phyloP scores from a whole-genome alignment of 2,888 invertebrate genomes.

The Plutella xylostella region DNA sequence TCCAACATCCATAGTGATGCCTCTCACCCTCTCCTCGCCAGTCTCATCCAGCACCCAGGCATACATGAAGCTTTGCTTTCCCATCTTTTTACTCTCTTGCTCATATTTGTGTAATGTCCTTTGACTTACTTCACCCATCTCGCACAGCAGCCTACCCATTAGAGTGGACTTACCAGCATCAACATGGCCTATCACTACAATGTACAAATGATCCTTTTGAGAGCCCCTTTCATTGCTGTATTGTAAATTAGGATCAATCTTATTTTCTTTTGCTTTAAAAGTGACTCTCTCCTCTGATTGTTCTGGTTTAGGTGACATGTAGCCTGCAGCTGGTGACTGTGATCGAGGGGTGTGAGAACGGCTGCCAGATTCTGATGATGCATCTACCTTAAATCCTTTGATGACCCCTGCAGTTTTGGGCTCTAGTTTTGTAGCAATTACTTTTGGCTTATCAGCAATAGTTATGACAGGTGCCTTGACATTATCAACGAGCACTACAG shows the following conservation, averaged over 20 bases:
- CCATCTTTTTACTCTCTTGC: slow-evolving; percentile 95
- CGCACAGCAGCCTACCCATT: slow-evolving; percentile 95
- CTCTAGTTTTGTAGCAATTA: slow-evolving; percentile 55
- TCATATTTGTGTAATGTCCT: slow-evolving; percentile 96
- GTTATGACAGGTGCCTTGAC: slow-evolving; percentile 34
- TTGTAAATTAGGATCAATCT: slow-evolving; percentile 69
- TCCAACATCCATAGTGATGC: slow-evolving; percentile 99
- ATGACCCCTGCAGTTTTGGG: slow-evolving; percentile 45
- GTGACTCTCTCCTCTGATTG: slow-evolving; percentile 49
- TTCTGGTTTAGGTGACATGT: slow-evolving; percentile 53
- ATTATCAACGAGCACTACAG: slow-evolving; percentile 31
- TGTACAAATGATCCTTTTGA: slow-evolving; percentile 89
- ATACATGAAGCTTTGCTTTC: slow-evolving; percentile 98
- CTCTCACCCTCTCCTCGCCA: slow-evolving; percentile 94
- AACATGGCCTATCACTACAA: slow-evolving; percentile 96
- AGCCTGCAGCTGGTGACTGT: slow-evolving; percentile 76
- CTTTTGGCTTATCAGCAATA: slow-evolving; percentile 36
- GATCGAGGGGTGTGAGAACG: slow-evolving; percentile 71
- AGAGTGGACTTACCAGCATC: slow-evolving; percentile 97
- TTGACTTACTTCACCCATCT: slow-evolving; percentile 88
- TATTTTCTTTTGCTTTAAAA: slow-evolving; percentile 63
- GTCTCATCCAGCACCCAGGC: slow-evolving; percentile 99
- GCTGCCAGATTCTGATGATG: slow-evolving; percentile 32
- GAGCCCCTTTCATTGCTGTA: slow-evolving; percentile 81
- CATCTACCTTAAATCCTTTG: slow-evolving; percentile 71